phyloP scores from a whole-genome alignment of 2,113 vertebrate species.

The crab-eating macaque (Macaca fascicularis) region DNA sequence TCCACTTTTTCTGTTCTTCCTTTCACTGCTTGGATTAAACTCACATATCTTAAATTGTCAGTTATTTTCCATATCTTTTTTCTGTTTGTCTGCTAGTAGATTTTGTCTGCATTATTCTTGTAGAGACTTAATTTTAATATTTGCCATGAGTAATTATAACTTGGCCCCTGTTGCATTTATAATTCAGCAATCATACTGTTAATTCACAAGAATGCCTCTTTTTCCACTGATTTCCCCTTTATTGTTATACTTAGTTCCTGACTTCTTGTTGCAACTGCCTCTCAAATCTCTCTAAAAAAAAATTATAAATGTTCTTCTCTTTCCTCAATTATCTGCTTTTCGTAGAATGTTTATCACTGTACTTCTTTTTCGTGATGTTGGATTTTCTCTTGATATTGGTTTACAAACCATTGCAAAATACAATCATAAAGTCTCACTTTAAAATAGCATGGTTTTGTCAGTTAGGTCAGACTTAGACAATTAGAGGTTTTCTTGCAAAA shows the following conservation, averaged over 20 bases:
- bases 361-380: neutral
- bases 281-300: neutral
- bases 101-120: neutral
- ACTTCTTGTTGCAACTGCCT: neutral
- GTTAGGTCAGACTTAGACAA: neutral
- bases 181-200: neutral
- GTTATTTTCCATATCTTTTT: neutral
- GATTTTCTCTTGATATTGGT: neutral
- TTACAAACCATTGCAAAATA: constrained; percentile 38
- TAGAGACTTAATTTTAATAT: neutral
- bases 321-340: neutral
- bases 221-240: neutral
- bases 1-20: neutral
- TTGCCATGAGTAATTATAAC: neutral
- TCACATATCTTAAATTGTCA: neutral
- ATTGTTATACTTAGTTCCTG: neutral
- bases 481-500: neutral
- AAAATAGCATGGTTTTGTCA: neutral
- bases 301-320: neutral
- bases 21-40: neutral
- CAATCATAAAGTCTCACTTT: neutral
- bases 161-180: neutral
- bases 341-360: neutral
- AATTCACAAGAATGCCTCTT: neutral
- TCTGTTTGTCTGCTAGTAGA: neutral